Conservation (phyloP, 2,113 vertebrate species). For the Oceanodroma tethys region DNA sequence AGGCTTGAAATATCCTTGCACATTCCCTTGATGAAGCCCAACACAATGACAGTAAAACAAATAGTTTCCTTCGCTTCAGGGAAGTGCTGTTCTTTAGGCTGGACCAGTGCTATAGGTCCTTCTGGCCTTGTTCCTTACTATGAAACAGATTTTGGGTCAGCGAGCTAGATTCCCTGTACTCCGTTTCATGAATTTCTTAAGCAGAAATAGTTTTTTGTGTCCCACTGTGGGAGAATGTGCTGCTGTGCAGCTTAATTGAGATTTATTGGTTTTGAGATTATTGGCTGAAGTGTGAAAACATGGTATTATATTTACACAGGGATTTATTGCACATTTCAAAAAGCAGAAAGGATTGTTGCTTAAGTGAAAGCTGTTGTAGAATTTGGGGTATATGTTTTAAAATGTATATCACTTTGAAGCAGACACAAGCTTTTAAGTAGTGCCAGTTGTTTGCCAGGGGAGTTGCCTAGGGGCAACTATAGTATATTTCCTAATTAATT, state of each 20-base stretch:
- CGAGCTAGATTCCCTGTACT: background rate
- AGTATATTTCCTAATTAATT: conserved; percentile 15
- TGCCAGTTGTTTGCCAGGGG: background rate
- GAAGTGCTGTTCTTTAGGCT: background rate
- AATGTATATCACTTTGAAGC: background rate
- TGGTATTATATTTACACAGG: background rate
- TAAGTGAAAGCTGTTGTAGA: background rate
- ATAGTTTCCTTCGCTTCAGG: background rate
- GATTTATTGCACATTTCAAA: conserved; percentile 3
- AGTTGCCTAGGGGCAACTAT: background rate
- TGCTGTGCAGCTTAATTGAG: background rate
- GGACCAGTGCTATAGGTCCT: background rate
- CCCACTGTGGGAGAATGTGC: background rate
- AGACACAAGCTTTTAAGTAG: background rate
- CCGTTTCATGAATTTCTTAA: background rate
- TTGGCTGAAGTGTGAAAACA: background rate
- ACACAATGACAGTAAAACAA: background rate
- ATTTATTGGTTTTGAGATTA: background rate
- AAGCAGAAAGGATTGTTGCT: background rate
- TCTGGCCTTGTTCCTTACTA: background rate
- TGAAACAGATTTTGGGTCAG: background rate
- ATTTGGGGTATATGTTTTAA: background rate
- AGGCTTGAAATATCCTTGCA: background rate
- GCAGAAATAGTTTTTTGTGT: background rate
- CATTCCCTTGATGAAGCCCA: background rate